Evolutionary conservation across 2,888 invertebrate species (phyloP), one percentile per base, ranked within the genome.

Genomic region (Acleris literana): DNA sequence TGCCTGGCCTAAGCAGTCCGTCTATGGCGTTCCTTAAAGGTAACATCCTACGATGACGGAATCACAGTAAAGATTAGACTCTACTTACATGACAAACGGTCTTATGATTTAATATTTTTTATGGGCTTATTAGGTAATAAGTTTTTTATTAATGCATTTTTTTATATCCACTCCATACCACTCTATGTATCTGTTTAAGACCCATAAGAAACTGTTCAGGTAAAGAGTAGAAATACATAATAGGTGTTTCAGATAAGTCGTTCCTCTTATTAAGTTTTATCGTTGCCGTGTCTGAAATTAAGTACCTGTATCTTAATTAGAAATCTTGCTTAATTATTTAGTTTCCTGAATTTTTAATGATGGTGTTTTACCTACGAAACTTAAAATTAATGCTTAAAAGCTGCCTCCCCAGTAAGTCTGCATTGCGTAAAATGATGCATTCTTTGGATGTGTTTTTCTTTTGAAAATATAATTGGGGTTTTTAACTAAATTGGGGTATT

Each of bases 291-390:
- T 46, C 46, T 46, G 46, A 46, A 46, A 46, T 17, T 16, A 46
- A 46, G 46, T 46, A 46, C 46, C 46, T 46, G 46, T 46, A 46
- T 46, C 46, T 46, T 46, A 46, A 46, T 46, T 46, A 46, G 46
- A 46, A 46, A 46, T 46, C 46, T 46, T 46, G 17, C 17, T 46
- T 17, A 46, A 7, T n/a, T 46, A 46, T 46, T 46, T 46, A 46
- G n/a, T 7, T 17, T 46, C 16, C 44, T 44, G n/a, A 44, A 44
- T 44, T 44, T 44, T n/a, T 25, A 25, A 6, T n/a, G 13, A n/a
- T n/a, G 44, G 44, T 44, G 44, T 46, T 46, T 46, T 17, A 46
- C 17, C 17, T 5, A 46, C 16, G n/a, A 16, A n/a, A 17, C 17
- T 46, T 17, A 7, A 46, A 46, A 44, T 13, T 3, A 44, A 16